A percentile compares a stretch with the other conserved stretches of the same genome.
These are phyloP conservation scores for Aphelocoma californica DNA, from an alignment of 2,797 vertebrate genomes.

Conservation along the genomic window DNA sequence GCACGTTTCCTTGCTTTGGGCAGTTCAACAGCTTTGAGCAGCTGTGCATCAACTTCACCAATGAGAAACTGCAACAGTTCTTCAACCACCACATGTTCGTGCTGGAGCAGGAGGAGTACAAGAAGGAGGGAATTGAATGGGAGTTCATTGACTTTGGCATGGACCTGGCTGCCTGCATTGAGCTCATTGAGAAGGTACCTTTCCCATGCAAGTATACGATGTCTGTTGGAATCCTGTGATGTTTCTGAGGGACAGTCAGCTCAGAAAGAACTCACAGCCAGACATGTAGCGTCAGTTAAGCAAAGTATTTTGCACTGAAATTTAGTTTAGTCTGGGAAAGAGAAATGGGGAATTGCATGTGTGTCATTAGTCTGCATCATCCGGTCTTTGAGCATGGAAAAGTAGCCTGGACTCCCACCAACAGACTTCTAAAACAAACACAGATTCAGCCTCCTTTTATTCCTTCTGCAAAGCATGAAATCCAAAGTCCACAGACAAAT, in stretches of 20 bases:
- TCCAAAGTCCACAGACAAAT: neutral
- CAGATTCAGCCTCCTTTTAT: neutral
- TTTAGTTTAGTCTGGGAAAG: neutral
- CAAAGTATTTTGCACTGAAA: neutral
- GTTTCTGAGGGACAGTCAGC: neutral
- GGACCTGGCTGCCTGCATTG: conserved; percentile 55
- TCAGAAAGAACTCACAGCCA: neutral
- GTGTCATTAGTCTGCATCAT: neutral
- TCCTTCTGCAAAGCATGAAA: neutral
- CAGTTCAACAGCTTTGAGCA: conserved; percentile 88
- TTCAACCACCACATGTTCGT: conserved; percentile 79
- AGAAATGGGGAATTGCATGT: neutral
- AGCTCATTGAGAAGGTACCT: conserved; percentile 82
- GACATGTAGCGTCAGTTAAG: neutral
- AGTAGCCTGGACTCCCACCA: neutral
- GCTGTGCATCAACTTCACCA: conserved; percentile 90
- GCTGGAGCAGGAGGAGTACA: conserved; percentile 80
- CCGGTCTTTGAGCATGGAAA: neutral
- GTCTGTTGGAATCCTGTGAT: neutral
- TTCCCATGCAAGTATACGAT: neutral
- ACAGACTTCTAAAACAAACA: neutral
- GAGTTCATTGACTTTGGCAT: too few species aligned
- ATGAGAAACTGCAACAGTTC: conserved; percentile 90
- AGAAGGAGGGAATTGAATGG: conserved; percentile 79
- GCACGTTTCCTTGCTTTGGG: neutral